Conservation (phyloP, 2,113 vertebrate genomes). For the Balaeniceps rex region DNA sequence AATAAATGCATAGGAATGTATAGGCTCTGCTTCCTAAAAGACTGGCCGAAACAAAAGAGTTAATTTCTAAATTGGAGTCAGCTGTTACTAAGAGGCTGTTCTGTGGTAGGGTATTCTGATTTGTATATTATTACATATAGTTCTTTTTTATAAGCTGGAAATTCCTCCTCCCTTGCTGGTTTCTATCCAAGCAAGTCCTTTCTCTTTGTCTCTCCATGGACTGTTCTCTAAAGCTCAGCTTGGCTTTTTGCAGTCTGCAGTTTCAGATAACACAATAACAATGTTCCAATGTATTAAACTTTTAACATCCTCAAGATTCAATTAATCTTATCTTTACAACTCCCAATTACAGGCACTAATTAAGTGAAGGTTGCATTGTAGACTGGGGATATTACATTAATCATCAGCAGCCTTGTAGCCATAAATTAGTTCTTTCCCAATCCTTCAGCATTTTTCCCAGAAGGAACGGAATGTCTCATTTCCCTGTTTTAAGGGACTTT, state of each 20-base stretch:
- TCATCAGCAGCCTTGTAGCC: slow-evolving; percentile 62
- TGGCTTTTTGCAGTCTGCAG: slow-evolving; percentile 45
- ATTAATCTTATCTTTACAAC: slow-evolving; percentile 84
- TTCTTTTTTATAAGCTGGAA: background rate
- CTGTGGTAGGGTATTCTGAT: background rate
- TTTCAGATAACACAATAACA: slow-evolving; percentile 67
- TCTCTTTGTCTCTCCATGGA: slow-evolving; percentile 10
- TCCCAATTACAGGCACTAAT: slow-evolving; percentile 81
- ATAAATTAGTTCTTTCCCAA: slow-evolving; percentile 57
- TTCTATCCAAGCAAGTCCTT: background rate
- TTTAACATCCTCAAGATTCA: slow-evolving; percentile 76
- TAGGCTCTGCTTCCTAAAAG: background rate
- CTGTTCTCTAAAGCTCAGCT: background rate
- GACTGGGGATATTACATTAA: slow-evolving; percentile 67
- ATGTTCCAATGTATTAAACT: slow-evolving; percentile 67
- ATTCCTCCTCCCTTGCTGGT: background rate
- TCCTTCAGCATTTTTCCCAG: slow-evolving; percentile 56
- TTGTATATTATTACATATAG: background rate
- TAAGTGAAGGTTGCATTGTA: slow-evolving; percentile 73
- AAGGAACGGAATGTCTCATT: slow-evolving; percentile 54
- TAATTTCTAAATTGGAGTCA: background rate
- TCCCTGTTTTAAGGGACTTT: slow-evolving; percentile 35
- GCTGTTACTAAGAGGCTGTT: background rate
- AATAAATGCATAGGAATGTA: background rate
- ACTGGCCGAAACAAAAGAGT: background rate